Evolutionary conservation across 2,888 invertebrate species (phyloP).

Genomic region (Linnaemya tessellans): DNA sequence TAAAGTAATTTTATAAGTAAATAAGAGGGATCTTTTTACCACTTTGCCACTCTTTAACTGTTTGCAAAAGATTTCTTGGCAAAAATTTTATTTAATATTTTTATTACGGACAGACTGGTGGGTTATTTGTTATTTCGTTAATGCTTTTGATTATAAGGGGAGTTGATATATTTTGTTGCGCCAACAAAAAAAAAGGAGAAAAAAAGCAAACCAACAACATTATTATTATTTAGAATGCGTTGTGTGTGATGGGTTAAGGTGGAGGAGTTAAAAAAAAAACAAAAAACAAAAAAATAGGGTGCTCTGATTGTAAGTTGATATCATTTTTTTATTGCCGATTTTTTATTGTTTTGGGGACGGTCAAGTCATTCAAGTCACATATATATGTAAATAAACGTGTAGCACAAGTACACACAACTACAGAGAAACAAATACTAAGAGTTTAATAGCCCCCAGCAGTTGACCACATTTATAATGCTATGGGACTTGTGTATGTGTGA

Average conservation of each 20-base stretch:
- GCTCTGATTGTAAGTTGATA: slow-evolving; percentile 71
- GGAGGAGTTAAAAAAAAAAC: slow-evolving; percentile 59
- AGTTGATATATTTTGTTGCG: slow-evolving; percentile 52
- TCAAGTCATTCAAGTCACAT: slow-evolving; percentile 68
- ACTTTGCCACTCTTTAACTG: slow-evolving; percentile 66
- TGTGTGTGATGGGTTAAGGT: slow-evolving; percentile 44
- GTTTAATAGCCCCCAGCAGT: slow-evolving; percentile 65
- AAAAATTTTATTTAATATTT: slow-evolving; percentile 62
- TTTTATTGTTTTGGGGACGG: slow-evolving; percentile 68
- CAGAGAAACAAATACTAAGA: slow-evolving; percentile 21
- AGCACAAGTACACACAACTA: slow-evolving; percentile 21
- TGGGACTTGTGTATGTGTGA: not conserved
- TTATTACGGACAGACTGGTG: slow-evolving; percentile 57
- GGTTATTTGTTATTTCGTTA: slow-evolving; percentile 36
- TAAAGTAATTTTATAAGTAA: slow-evolving; percentile 68
- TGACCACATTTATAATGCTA: slow-evolving; percentile 62
- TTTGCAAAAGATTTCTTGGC: slow-evolving; percentile 62
- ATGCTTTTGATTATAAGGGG: slow-evolving; percentile 52
- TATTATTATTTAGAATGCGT: slow-evolving; percentile 53
- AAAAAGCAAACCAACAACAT: slow-evolving; percentile 5
- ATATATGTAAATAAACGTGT: slow-evolving; percentile 40
- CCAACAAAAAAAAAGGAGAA: too few relatives aligned
- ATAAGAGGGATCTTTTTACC: slow-evolving; percentile 72
- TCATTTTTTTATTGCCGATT: slow-evolving; percentile 29
- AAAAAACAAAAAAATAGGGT: slow-evolving; percentile 58